These are phyloP conservation scores for Heliconius melpomene DNA, from an alignment of 1,140 invertebrate species.

Conservation along the genomic window DNA sequence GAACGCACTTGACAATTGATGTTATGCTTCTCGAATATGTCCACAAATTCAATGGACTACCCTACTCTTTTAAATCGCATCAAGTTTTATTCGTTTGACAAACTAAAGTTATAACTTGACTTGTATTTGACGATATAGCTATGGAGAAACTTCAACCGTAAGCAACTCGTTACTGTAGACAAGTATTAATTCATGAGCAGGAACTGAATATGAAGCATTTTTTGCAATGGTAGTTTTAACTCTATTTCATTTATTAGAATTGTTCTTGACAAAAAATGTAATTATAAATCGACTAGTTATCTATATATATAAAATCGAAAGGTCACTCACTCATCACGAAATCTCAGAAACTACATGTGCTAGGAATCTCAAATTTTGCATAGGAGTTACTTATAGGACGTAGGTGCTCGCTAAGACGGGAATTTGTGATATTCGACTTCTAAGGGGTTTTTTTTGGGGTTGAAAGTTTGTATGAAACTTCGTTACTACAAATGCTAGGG, in stretches of 20 bases:
- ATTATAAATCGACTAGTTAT: neutral
- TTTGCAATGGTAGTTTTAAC: neutral
- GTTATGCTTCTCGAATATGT: conserved; percentile 55
- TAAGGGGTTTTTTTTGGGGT: no score
- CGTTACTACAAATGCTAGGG: no score
- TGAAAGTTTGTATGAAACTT: no score
- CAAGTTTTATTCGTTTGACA: neutral
- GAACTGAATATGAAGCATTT: neutral
- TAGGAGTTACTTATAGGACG: no score
- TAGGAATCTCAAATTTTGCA: no score
- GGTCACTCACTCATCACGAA: no score
- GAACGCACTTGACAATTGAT: conserved; percentile 59
- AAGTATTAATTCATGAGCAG: neutral
- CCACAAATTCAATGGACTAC: conserved; percentile 27
- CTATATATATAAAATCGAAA: no score
- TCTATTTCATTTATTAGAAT: neutral
- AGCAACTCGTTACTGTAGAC: neutral
- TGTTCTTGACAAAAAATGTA: neutral
- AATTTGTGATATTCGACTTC: no score
- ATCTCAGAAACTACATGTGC: no score
- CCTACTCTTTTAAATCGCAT: conserved; percentile 15
- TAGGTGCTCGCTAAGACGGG: no score
- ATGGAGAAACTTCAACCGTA: neutral
- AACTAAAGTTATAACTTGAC: neutral
- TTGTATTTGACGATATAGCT: neutral